Conservation (phyloP, 2,797 vertebrate species). For the Botia kubotai region DNA sequence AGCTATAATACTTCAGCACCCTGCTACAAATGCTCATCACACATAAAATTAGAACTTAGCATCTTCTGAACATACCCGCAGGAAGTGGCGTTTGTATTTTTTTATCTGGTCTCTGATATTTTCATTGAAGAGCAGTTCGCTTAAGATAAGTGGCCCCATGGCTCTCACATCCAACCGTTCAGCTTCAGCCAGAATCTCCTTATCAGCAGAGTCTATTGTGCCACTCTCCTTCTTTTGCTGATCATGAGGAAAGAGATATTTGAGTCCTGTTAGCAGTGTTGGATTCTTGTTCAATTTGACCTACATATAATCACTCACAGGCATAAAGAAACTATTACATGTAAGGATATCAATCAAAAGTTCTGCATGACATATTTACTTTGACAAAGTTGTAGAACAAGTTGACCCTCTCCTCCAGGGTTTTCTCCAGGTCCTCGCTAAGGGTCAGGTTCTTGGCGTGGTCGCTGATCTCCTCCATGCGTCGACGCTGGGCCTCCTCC, state of each 20-base stretch:
- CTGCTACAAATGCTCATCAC: too few species aligned
- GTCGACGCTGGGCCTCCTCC: slow-evolving; percentile 92
- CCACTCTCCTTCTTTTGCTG: slow-evolving; percentile 94
- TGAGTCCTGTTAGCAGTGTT: neutral
- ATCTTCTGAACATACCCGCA: slow-evolving; percentile 80
- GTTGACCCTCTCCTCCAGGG: slow-evolving; percentile 94
- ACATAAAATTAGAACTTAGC: too few species aligned
- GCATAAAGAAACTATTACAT: neutral
- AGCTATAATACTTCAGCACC: too few species aligned
- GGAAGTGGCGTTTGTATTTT: slow-evolving; percentile 94
- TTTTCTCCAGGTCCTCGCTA: slow-evolving; percentile 94
- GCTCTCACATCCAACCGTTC: slow-evolving; percentile 94
- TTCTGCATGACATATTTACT: slow-evolving; percentile 69
- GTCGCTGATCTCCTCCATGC: slow-evolving; percentile 99
- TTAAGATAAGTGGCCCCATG: slow-evolving; percentile 94
- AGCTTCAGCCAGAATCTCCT: slow-evolving; percentile 94
- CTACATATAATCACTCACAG: neutral
- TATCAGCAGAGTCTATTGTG: slow-evolving; percentile 87
- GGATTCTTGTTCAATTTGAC: neutral
- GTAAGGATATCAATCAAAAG: neutral
- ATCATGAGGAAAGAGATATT: neutral
- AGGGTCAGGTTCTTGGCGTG: slow-evolving; percentile 96
- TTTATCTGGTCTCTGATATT: slow-evolving; percentile 95
- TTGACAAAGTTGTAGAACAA: slow-evolving; percentile 97
- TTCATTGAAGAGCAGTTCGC: slow-evolving; percentile 92